Base-by-base conservation (phyloP, 2,113 vertebrate species). In the Microcebus griseorufus region DNA sequence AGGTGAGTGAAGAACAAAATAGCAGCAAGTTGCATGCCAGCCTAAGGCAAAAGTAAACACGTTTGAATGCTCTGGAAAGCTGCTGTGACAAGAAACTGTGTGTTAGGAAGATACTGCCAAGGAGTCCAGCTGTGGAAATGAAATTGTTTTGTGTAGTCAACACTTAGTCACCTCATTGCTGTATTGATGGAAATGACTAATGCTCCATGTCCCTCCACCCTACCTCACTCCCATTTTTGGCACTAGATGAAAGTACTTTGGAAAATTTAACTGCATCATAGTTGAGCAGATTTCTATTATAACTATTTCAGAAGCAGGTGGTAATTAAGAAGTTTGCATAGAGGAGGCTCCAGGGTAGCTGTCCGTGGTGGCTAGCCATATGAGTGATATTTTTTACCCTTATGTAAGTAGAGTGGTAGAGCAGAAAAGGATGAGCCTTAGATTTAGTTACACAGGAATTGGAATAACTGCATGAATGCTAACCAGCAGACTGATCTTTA, bases 11-110 rank as follows among this genome's bases (percentile, higher is more conserved):
- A 97, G 92, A 98, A 72, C 45, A 94, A 98, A 93, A 73, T 88
- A 97, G 88, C 27, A 95, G 96, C 91, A 97, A 96, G 37, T 69
- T 95, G 64, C 62, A 93, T 62, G 12, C 2, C 86, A 95, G 93
- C 97, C 89, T 92, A 84, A 95, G 97, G 97, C 95, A 82, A 90
- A 98, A 97, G 73, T 73, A 96, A 98, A 98, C 90, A n/a, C 82
- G 83, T 96, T 98, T 98, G 92, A 95, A 98, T 97, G 86, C 60
- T 91, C 72, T 94, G 92, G 75, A 90, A 91, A 98, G 95, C 60
- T 75, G 95, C 82, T 95, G 81, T 97, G 97, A 98, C 91, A 97
- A 98, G 96, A 98, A 80, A 80, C 80, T 96, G 37, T 90, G 55
- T 96, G 51, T 84, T 96, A 62, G 65, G 22, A 97, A 95, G 70